These are phyloP conservation scores for Anguilla pacifica DNA, from an alignment of 2,797 vertebrate genomes.

Conservation along the genomic window DNA sequence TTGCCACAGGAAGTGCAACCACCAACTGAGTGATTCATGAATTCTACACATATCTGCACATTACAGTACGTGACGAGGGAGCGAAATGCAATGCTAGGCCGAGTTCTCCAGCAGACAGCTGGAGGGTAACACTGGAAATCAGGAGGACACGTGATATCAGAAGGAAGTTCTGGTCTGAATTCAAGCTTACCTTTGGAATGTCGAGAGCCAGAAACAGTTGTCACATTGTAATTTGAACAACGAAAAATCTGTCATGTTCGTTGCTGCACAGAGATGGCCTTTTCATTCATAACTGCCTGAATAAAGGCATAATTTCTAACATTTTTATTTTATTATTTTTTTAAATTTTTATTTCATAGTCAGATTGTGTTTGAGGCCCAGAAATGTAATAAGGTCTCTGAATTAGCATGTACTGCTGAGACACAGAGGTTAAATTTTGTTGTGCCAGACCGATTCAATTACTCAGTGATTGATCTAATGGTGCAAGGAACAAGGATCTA, in stretches of 20 bases:
- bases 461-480: background rate
- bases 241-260: background rate
- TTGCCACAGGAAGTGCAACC: constrained; percentile 16
- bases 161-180: constrained; percentile 4
- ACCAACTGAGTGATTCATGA: constrained; percentile 11
- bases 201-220: background rate
- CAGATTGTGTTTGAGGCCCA: background rate
- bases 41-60: constrained; percentile 15
- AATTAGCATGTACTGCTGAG: background rate
- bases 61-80: background rate
- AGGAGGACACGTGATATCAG: background rate
- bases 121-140: background rate
- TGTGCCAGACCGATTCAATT: background rate
- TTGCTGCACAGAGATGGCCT: background rate
- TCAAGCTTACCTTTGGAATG: background rate
- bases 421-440: background rate
- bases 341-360: background rate
- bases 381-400: background rate
- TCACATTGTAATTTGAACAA: background rate
- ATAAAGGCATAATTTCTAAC: background rate
- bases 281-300: background rate
- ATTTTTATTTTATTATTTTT: background rate
- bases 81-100: background rate
- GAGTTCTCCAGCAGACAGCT: background rate
- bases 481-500: background rate